Base-by-base conservation (phyloP, 2,797 vertebrate species). In the Pogoniulus pusillus region DNA sequence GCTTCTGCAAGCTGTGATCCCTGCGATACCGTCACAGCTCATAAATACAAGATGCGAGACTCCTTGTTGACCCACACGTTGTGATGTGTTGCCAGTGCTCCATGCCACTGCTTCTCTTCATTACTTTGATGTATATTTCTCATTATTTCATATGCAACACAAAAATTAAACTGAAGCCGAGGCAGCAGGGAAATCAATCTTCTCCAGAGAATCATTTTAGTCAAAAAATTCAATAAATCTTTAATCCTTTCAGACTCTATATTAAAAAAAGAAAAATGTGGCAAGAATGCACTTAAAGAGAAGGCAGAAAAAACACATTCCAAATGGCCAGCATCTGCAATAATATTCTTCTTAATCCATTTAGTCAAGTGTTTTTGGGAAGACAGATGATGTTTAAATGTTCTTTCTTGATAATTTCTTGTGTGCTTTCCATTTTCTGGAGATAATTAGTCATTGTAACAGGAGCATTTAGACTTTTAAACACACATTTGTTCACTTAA, bases 391-490 rank as follows among this genome's bases (percentile, higher is more conserved):
- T 66, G 79, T 91, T 73, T 94, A 91, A 95, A 94, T 89, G 79
- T 91, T 93, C 91, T 87, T 87, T 83, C 91, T 91, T 73, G 57
- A 54, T 91, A 84, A 87, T 84, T 90, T 92, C 83, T 93, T 88
- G 76, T 73, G 72, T 82, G 90, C 87, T 95, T 93, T 94, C 90
- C 89, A 82, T 94, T 94, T 91, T 92, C 88, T 92, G 35, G 24
- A 93, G 89, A 82, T 82, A 91, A 96, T 95, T 91, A 93, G 64
- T 94, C 82, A 92, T 57, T 91, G 75, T 94, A 96, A 88, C 73
- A 92, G 79, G 51, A 88, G 75, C 83, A 74, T 95, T 93, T 93
- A 93, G 88, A 69, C 87, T 87, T 92, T 94, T 83, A 96, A 95
- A 95, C 80, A 92, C 66, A 85, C 53, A 57, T 87, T 94, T 87